Evolutionary conservation across 2,113 vertebrate species (phyloP).

Genomic region (Malurus cyaneus): DNA sequence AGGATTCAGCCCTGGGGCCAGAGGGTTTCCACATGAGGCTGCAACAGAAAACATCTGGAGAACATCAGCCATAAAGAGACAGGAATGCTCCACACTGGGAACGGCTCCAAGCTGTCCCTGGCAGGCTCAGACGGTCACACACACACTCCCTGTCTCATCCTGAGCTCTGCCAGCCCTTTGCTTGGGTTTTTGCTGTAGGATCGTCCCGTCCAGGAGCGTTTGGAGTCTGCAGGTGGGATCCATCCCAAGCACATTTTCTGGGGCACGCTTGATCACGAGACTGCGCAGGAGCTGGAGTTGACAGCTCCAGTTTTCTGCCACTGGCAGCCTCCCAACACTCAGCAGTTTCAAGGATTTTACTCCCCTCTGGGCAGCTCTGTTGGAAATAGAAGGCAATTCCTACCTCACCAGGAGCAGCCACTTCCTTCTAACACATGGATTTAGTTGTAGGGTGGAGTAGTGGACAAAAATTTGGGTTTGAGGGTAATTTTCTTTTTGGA

Average conservation of each 20-base stretch:
- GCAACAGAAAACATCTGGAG: conserved; percentile 58
- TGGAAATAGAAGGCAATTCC: neutral
- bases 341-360: neutral
- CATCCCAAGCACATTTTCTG: neutral
- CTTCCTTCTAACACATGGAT: neutral
- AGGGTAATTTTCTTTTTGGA: neutral
- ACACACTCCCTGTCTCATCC: neutral
- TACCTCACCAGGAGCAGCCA: neutral
- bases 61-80: conserved; percentile 21
- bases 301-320: neutral
- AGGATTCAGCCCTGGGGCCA: neutral
- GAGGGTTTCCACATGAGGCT: conserved; percentile 13
- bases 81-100: conserved; percentile 30
- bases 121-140: neutral
- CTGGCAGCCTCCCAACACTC: neutral
- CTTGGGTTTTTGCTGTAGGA: neutral
- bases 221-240: neutral
- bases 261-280: fast-evolving
- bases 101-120: neutral
- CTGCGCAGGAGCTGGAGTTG: neutral
- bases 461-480: neutral
- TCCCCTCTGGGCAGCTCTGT: neutral
- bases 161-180: neutral
- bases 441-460: neutral
- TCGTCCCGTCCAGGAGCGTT: neutral